Conservation (phyloP, 2,888 invertebrate genomes). For the Andrena minutula region DNA sequence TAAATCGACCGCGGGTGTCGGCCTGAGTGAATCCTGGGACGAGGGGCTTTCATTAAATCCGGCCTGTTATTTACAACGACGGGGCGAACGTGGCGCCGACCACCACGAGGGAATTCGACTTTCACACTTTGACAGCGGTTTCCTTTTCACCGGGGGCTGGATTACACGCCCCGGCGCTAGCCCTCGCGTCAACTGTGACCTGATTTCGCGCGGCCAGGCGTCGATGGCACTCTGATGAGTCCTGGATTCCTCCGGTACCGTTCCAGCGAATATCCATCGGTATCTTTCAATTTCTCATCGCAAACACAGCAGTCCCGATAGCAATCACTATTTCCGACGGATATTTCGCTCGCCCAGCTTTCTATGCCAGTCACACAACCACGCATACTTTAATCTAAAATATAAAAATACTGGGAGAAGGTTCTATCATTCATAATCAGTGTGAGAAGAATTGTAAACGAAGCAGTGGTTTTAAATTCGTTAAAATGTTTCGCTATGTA, state of each 20-base stretch:
- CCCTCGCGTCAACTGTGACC: constrained; percentile 55
- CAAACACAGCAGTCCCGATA: too few species aligned
- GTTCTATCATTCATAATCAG: too few species aligned
- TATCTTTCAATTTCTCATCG: too few species aligned
- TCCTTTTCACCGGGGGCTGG: constrained; percentile 52
- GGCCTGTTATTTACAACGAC: constrained; percentile 44
- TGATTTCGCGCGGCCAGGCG: constrained; percentile 47
- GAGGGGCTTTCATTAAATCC: constrained; percentile 47
- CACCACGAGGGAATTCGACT: constrained; percentile 28
- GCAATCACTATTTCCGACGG: too few species aligned
- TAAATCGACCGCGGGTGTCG: constrained; percentile 16
- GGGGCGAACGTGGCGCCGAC: constrained; percentile 15
- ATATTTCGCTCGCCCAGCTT: too few species aligned
- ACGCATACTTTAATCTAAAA: too few species aligned
- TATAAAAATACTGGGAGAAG: too few species aligned
- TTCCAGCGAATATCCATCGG: background rate
- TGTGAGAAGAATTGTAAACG: too few species aligned
- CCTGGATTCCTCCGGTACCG: background rate
- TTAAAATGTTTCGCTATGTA: background rate
- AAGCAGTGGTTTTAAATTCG: too few species aligned
- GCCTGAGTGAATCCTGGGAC: background rate
- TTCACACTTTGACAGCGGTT: constrained; percentile 52
- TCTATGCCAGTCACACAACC: too few species aligned
- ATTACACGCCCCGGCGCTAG: constrained; percentile 45
- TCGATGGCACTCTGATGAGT: constrained; percentile 32